Base-by-base conservation (phyloP, 2,888 invertebrate genomes). In the Napeogenes sylphis region DNA sequence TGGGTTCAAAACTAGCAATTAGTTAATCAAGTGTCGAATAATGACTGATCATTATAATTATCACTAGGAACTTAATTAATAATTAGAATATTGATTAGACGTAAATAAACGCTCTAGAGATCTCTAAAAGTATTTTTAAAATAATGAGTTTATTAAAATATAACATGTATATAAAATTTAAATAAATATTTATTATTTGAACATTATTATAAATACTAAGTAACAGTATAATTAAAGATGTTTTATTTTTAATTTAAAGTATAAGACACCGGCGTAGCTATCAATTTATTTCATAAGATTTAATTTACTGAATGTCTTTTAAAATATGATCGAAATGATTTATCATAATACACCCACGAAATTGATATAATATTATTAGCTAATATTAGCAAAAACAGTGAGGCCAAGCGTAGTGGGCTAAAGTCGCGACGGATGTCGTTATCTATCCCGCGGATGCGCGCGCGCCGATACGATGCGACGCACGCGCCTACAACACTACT, bases 371-470 rank as follows among this genome's bases (percentile, higher is more conserved):
- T 47, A 47, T n/a, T 47, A 30, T n/a, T 46, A n/a, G 35, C 30
- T 30, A 46, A 51, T 38, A n/a, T 35, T 30, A 33, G 47, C 33
- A 8, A 45, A 45, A 33, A 14, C 13, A 53, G 21, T 21, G 47
- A 30, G 56, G 53, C 45, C 46, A 47, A 51, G 32, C 35, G n/a
- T 57, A 46, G 59, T 59, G 58, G 55, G 51, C 63, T 53, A 47
- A 61, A 47, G 57, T 45, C 35, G 33, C 35, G 58, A 53, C 66
- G 69, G 71, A 68, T 66, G 68, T 21, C 51, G 56, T 63, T 70
- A 70, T 70, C 69, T 70, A 70, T 70, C 69, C 32, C 47, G 53
- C 65, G 70, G 69, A 70, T 65, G 64, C 63, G 56, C 65, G 63
- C 64, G 63, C 65, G 68, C 62, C 64, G 69, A 62, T 68, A 67